Conservation (phyloP, 2,113 vertebrate genomes). For the Ia io region DNA sequence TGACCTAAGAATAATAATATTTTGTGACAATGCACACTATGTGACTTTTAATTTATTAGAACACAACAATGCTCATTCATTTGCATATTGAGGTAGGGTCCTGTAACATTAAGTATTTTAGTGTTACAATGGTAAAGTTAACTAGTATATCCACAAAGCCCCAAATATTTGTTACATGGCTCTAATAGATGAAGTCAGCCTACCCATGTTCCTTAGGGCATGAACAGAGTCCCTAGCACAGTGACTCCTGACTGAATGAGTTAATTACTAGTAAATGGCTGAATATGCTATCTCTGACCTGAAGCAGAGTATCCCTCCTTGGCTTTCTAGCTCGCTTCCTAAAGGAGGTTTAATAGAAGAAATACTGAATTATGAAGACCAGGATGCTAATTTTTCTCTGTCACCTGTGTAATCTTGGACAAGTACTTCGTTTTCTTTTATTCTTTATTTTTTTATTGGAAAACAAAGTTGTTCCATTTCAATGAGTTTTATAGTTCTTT, state of each 20-base stretch:
- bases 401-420: neutral
- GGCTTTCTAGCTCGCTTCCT: neutral
- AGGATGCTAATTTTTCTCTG: neutral
- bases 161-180: neutral
- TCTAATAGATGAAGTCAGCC: neutral
- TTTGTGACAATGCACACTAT: neutral
- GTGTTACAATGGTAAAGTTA: neutral
- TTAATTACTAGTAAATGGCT: neutral
- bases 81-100: neutral
- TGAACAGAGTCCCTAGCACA: neutral
- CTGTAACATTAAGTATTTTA: neutral
- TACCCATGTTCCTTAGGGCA: neutral
- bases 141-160: neutral
- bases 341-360: neutral
- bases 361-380: neutral
- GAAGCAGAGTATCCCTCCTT: neutral
- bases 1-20: neutral
- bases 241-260: neutral
- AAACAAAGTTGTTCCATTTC: neutral
- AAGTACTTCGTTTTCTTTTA: neutral
- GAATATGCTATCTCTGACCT: neutral
- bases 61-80: neutral
- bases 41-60: neutral
- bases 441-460: neutral
- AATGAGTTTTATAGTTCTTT: neutral